These are phyloP conservation scores for Parnassius smintheus DNA, from an alignment of 2,888 invertebrate genomes.

Conservation along the genomic window DNA sequence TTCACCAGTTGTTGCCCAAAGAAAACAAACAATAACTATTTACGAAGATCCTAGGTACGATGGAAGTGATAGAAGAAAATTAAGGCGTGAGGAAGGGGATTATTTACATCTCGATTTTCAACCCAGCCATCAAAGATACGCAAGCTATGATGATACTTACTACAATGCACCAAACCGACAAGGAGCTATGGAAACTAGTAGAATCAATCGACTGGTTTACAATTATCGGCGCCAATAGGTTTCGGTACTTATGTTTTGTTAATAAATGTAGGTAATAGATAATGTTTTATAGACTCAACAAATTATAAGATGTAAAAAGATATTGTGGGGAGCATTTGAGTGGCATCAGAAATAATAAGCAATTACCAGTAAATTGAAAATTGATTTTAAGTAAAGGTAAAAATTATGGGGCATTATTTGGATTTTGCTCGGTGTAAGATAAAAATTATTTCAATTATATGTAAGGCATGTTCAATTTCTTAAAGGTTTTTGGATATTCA, in stretches of 20 bases:
- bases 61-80: constrained; percentile 61
- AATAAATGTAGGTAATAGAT: background rate
- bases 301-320: background rate
- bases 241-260: background rate
- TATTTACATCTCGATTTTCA: constrained; percentile 68
- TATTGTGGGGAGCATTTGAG: background rate
- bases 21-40: constrained; percentile 76
- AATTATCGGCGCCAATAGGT: constrained; percentile 68
- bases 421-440: background rate
- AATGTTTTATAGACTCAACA: constrained; percentile 51
- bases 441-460: background rate
- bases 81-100: constrained; percentile 66
- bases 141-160: constrained; percentile 70
- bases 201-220: constrained; percentile 76
- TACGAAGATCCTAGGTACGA: constrained; percentile 76
- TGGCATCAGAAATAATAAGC: background rate
- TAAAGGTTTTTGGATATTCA: constrained; percentile 31
- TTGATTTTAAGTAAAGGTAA: constrained; percentile 9
- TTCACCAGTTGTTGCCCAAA: constrained; percentile 65
- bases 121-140: constrained; percentile 70
- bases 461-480: constrained; percentile 26
- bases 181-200: constrained; percentile 64
- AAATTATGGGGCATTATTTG: no score
- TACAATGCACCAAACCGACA: constrained; percentile 54
- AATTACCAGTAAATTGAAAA: constrained; percentile 30